Evolutionary conservation across 2,888 invertebrate genomes (phyloP), one percentile per base, ranked within the genome.

Genomic region (Prostheceraeus crozeri): DNA sequence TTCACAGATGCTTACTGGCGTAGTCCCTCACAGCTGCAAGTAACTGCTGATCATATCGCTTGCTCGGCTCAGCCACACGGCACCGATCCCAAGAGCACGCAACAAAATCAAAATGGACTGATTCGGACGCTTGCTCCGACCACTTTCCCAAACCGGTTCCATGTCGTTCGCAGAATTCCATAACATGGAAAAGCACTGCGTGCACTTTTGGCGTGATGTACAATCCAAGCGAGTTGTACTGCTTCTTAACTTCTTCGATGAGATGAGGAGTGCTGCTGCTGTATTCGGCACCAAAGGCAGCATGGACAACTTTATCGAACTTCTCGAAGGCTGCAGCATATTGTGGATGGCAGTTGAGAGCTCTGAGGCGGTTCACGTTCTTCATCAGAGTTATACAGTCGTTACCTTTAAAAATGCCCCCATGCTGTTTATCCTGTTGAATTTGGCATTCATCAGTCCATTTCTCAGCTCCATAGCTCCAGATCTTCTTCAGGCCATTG

Each of bases 71-170:
- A 40, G 45, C 45, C 45, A 40, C 45, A 14, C 21, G n/a, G 14
- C 21, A 40, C 14, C 45, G n/a, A 19, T 40, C 4, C 45, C 45
- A 40, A 14, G 45, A 40, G 19, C 14, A 40, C n/a, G 45, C 45
- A 19, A 19, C 45, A 40, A 40, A 40, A 14, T 40, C 45, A 23
- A 40, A 40, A 23, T 40, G 45, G 14, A 40, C 45, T 4, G 45
- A 14, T 19, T 40, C 45, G n/a, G 45, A 40, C 4, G 45, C 45
- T 40, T 40, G 45, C 45, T 40, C 45, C 14, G 45, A 40, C 45
- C 45, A 40, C 6, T 6, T 14, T 4, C 45, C 14, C 14, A 40
- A 4, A 23, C 45, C 45, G 6, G 45, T 40, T 19, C 21, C 4
- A 23, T 40, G 6, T 14, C 21, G 14, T 40, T 14, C n/a, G 45